Percentiles rank a stretch among this genome's conserved stretches.
Conservation (phyloP, 2,797 vertebrate genomes). For the Macrochelys suwanniensis region DNA sequence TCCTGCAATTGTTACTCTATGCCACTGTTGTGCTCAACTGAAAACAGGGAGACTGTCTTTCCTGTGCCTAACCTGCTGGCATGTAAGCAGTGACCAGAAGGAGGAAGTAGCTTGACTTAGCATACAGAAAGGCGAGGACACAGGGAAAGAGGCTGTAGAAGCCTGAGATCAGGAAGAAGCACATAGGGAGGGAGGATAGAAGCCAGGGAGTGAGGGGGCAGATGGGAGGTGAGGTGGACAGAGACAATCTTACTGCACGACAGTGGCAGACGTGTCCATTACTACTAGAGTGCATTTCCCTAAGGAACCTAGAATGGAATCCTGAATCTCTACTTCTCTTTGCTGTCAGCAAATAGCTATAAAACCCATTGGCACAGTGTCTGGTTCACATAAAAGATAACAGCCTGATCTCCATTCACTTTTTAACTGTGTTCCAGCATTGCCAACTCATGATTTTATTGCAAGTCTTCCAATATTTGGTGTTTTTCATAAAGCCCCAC, state of each 20-base stretch:
- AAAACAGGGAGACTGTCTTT: not conserved
- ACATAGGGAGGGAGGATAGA: not conserved
- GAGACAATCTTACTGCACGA: not conserved
- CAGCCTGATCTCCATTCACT: not conserved
- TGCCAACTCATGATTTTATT: not conserved
- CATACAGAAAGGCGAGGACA: not conserved
- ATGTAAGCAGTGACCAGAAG: slow-evolving; percentile 1
- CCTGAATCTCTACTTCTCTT: not conserved
- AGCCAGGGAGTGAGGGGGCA: not conserved
- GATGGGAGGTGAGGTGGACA: not conserved
- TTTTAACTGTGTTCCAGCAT: not conserved
- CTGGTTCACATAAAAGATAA: not conserved
- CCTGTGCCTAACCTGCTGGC: not conserved
- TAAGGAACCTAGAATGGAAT: not conserved
- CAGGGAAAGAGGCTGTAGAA: not conserved
- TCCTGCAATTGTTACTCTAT: not conserved
- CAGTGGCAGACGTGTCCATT: not conserved
- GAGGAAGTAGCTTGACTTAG: not conserved
- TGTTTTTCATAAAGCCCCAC: not conserved
- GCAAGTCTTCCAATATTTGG: not conserved
- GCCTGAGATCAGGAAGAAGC: not conserved
- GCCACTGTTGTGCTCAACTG: not conserved
- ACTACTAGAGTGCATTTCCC: not conserved
- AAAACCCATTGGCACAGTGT: not conserved
- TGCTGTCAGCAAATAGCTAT: not conserved